Evolutionary conservation across 2,888 invertebrate genomes (phyloP), one percentile per base, ranked within the genome.

Genomic region (Lapara coniferarum): DNA sequence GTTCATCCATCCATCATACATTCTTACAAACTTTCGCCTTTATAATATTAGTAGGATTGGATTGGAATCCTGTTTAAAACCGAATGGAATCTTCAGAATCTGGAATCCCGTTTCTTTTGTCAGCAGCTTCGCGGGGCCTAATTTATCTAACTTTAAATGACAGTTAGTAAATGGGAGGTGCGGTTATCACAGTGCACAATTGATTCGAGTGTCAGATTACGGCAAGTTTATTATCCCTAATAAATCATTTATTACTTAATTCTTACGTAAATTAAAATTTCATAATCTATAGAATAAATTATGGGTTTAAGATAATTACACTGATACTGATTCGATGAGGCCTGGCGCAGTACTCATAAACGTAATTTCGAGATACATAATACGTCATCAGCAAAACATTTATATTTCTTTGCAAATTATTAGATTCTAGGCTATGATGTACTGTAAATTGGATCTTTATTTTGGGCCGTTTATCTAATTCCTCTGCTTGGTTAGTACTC

Each of bases 121-220:
- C 37, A 25, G 53, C 10, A 53, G 16, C 25, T 3, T 49, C 7
- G 19, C 10, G 13, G 46, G 10, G 19, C 13, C 63, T 63, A 63
- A 63, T 63, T 49, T 63, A 63, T 63, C 19, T 13, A 63, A 49
- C 16, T 46, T 19, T 63, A 49, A 63, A 19, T 63, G 63, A 63
- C 63, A 49, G 19, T 63, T 25, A 63, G 46, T 10, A 46, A 16
- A 19, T 19, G 55, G 19, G 55, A 49, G 19, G 13, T 8, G 46
- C 12, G 16, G 2, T 19, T 5, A 44, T 19, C 46, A 19, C 49
- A 16, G 14, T 10, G 19, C 13, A 19, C 13, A 46, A 44, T 46
- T 63, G 16, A 63, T 19, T 59, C 4, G 16, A 16, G 19, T 49
- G 49, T 63, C 63, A 63, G 49, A 49, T 63, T 63, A 25, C 16